A percentile compares a stretch with the other conserved stretches of the same genome.
These are phyloP conservation scores for Xerus rutilus DNA, from an alignment of 2,797 vertebrate species.

Conservation along the genomic window DNA sequence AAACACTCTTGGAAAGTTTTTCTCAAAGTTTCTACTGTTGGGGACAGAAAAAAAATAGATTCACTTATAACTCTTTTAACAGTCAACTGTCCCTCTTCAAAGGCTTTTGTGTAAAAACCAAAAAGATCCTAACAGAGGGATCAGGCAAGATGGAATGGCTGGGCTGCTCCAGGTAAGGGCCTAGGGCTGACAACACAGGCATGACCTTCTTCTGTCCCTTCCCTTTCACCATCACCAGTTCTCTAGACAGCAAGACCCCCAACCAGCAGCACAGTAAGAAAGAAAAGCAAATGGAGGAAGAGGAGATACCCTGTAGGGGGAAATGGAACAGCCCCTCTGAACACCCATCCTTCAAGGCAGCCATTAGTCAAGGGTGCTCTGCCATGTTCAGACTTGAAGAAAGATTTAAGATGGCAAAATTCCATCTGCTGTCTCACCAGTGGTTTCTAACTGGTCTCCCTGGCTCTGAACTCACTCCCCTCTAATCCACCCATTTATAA, in stretches of 20 bases:
- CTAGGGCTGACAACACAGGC: not conserved
- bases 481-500: not conserved
- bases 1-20: not conserved
- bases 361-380: not conserved
- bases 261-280: not conserved
- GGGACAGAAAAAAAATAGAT: not conserved
- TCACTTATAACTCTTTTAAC: not conserved
- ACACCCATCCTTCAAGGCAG: not conserved
- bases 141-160: not conserved
- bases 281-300: not conserved
- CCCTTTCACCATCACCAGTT: not conserved
- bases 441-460: not conserved
- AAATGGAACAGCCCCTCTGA: fast-evolving
- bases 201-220: not conserved
- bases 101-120: not conserved
- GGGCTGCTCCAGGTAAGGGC: not conserved
- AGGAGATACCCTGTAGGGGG: not conserved
- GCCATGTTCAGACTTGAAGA: not conserved
- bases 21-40: not conserved
- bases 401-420: fast-evolving
- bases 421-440: not conserved
- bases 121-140: not conserved
- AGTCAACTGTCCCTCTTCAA: not conserved
- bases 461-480: not conserved
- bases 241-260: not conserved